Evolutionary conservation across 2,888 invertebrate genomes (phyloP), one percentile per base, ranked within the genome.

Genomic region (Dioctria linearis): DNA sequence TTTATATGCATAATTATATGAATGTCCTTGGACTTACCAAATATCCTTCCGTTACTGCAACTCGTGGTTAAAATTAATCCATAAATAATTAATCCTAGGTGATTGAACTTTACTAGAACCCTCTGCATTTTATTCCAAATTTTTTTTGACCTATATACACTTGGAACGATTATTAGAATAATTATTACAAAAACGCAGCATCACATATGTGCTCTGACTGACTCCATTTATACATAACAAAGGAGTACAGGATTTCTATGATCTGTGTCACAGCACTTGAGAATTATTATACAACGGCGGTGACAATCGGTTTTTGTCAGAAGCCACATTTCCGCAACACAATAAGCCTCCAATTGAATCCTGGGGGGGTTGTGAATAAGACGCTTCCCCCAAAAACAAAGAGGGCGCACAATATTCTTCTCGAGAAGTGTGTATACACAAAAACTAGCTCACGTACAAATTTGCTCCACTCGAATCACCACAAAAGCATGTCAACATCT

Each of bases 31-130:
- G 13, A 88, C 89, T 88, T 85, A 89, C 89, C 89, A 82, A 89
- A 89, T 85, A 89, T 86, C 80, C 89, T 86, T 82, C 88, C 89
- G 71, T 83, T 83, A 82, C 82, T 82, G 81, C 84, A 84, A 78
- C 85, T 84, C 83, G 86, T 85, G 85, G 86, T 83, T 84, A 89
- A 84, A 84, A 88, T 84, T 86, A 88, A 87, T 84, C 87, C 88
- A 85, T 87, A 87, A 86, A 88, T 88, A 85, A 89, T 88, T 85
- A 87, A 86, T 85, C 86, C 88, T 85, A 87, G 86, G 86, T 88
- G 87, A 86, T 86, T 86, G 84, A 85, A 88, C 86, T 86, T 87
- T 80, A 86, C 87, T 83, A 87, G 86, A 85, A 88, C 86, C 84
- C 88, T 87, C 87, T 87, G 87, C 88, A 88, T 88, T 25, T 25